Percentiles rank a stretch among this genome's conserved stretches.
Evolutionary conservation across 2,797 vertebrate genomes (phyloP).

Genomic region (Betta splendens): DNA sequence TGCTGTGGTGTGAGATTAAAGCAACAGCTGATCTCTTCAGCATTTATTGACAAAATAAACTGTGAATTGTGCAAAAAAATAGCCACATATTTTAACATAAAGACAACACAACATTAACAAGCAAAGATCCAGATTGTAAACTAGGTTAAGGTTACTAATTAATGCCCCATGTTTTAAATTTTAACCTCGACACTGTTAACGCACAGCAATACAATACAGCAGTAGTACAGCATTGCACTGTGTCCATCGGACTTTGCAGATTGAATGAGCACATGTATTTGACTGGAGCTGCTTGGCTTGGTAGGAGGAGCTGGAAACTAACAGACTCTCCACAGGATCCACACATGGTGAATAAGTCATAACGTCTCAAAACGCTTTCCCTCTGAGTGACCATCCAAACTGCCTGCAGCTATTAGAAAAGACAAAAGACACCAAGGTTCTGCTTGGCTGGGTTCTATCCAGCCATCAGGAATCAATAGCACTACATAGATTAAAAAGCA

Average conservation of each 20-base stretch:
- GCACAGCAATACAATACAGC: too few relatives aligned
- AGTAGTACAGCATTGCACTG: too few relatives aligned
- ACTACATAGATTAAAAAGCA: constrained; percentile 10
- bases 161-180: too few relatives aligned
- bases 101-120: too few relatives aligned
- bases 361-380: constrained; percentile 5
- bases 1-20: constrained; percentile 38
- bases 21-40: constrained; percentile 17
- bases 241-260: not conserved
- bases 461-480: constrained; percentile 65
- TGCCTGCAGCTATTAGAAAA: constrained; percentile 10
- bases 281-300: not conserved
- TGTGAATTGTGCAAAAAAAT: not conserved
- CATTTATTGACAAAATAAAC: constrained; percentile 13
- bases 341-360: not conserved
- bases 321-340: constrained; percentile 4
- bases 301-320: not conserved
- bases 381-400: constrained; percentile 27
- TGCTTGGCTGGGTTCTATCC: constrained; percentile 53
- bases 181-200: too few relatives aligned
- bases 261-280: not conserved
- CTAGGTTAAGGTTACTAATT: too few relatives aligned
- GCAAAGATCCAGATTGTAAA: too few relatives aligned
- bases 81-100: constrained; percentile 21
- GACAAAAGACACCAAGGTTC: constrained; percentile 17